A percentile compares a stretch with the other conserved stretches of the same genome.
These are phyloP conservation scores for Antrozous pallidus DNA, from an alignment of 2,797 vertebrate species.

Conservation along the genomic window DNA sequence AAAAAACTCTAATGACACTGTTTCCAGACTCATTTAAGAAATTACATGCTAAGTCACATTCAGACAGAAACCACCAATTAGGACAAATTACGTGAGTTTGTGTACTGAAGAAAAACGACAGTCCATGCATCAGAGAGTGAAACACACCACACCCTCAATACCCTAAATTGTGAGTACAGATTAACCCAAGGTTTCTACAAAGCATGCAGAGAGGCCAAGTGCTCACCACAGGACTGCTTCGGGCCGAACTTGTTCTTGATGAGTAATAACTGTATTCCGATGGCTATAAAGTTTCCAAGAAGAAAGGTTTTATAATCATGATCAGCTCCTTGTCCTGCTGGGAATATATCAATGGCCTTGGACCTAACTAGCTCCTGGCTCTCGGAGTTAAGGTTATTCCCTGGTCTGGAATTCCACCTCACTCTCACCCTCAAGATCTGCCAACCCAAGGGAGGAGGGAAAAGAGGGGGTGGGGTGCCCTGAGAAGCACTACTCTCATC, in stretches of 20 bases:
- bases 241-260: constrained; percentile 91
- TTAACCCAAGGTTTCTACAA: constrained; percentile 5
- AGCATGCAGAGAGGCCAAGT: constrained; percentile 58
- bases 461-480: not conserved
- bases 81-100: constrained; percentile 13
- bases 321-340: constrained; percentile 32
- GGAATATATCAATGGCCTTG: not conserved
- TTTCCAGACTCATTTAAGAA: constrained; percentile 1
- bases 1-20: not conserved
- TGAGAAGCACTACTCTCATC: not conserved
- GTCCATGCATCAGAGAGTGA: constrained; percentile 1
- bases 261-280: constrained; percentile 95
- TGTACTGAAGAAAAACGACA: not conserved
- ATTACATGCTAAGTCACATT: not conserved
- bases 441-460: not conserved
- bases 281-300: constrained; percentile 85
- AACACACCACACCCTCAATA: not conserved
- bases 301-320: constrained; percentile 61
- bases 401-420: not conserved
- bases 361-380: not conserved
- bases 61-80: constrained; percentile 11
- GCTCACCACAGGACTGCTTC: constrained; percentile 94
- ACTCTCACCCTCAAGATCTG: not conserved
- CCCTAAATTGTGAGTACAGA: not conserved
- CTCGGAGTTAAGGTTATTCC: not conserved